phyloP scores from a whole-genome alignment of 2,797 vertebrate species.

The Balearica regulorum region DNA sequence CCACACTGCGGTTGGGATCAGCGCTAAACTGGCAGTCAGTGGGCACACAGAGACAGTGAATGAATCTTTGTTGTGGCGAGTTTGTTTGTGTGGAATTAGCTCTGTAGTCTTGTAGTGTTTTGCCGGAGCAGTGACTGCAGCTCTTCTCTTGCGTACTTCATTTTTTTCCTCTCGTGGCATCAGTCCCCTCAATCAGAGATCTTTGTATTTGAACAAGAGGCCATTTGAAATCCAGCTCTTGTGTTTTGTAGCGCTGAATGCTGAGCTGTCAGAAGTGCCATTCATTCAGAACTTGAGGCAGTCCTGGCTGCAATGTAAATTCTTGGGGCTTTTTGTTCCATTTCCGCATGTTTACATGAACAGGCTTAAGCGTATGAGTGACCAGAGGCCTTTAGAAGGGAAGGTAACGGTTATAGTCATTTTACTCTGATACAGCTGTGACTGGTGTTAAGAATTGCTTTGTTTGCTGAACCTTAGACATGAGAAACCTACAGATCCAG shows the following conservation, averaged over 20 bases:
- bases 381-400: neutral
- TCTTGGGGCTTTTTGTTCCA: neutral
- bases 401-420: neutral
- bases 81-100: neutral
- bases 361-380: neutral
- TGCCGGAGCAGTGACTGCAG: neutral
- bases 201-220: constrained; percentile 27
- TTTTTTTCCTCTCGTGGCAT: neutral
- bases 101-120: neutral
- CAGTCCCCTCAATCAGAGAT: neutral
- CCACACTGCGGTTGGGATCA: fast-evolving
- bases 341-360: neutral
- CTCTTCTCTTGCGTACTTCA: neutral
- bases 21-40: fast-evolving
- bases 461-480: constrained; percentile 78
- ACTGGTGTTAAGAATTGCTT: neutral
- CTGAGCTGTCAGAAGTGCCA: neutral
- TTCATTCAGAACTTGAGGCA: neutral
- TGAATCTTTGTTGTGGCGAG: neutral
- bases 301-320: neutral
- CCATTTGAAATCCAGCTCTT: neutral
- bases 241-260: neutral
- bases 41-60: neutral
- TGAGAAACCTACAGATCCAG: constrained; percentile 97
- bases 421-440: neutral